Evolutionary conservation across 92 coral and sea anemone species (phyloP).

Genomic region (Montipora capitata): DNA sequence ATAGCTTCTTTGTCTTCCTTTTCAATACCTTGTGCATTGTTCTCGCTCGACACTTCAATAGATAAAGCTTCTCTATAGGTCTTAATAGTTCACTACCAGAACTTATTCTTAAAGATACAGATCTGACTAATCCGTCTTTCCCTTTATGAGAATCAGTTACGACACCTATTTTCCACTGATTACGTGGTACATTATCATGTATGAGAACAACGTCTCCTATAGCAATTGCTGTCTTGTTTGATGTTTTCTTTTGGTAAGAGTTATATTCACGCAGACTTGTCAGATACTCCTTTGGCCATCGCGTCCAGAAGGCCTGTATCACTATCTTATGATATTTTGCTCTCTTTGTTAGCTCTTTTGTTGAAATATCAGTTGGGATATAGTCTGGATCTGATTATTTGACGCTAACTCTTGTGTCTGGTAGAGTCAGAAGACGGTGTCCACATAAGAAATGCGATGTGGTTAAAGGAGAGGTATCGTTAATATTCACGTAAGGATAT

Average conservation of each 20-base stretch:
- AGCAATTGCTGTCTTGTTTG: constrained; percentile 21
- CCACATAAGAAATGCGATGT: constrained; percentile 22
- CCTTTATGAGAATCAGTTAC: constrained; percentile 19
- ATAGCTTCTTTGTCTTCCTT: too few relatives aligned
- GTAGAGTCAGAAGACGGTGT: constrained; percentile 20
- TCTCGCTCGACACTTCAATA: too few relatives aligned
- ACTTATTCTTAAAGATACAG: constrained; percentile 42
- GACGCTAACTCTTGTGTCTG: constrained; percentile 8
- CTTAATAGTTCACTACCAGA: too few relatives aligned
- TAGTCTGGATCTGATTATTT: constrained; percentile 47
- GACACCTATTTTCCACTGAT: constrained; percentile 48
- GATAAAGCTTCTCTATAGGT: too few relatives aligned
- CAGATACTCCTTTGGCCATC: constrained; percentile 49
- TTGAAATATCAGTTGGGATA: constrained; percentile 11
- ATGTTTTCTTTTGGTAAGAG: background rate
- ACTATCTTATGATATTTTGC: constrained; percentile 41
- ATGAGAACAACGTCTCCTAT: constrained; percentile 55
- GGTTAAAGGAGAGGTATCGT: constrained; percentile 40
- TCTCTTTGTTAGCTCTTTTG: constrained; percentile 46
- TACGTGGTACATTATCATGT: constrained; percentile 45
- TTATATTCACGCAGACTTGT: constrained; percentile 51
- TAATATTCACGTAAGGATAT: constrained; percentile 20
- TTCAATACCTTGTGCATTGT: too few relatives aligned
- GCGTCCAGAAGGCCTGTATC: constrained; percentile 42
- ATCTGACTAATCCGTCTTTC: constrained; percentile 56